A percentile compares a stretch with the other conserved stretches of the same genome.
These are phyloP conservation scores for Notolepis coatsorum DNA, from an alignment of 2,797 vertebrate species.

Conservation along the genomic window DNA sequence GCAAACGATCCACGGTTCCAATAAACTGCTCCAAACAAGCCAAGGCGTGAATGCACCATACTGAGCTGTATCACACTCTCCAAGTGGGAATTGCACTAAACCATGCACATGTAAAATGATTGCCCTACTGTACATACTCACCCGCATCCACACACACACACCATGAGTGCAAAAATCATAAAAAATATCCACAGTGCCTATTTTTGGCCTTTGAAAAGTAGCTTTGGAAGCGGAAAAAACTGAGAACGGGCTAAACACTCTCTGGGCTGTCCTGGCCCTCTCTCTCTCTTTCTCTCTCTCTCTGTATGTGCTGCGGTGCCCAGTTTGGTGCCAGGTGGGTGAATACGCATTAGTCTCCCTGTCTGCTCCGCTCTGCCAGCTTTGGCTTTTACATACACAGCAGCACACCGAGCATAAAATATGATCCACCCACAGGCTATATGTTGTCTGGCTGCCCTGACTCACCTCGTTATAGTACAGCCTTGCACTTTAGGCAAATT, in stretches of 20 bases:
- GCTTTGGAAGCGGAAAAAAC: not conserved
- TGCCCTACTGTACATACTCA: no score
- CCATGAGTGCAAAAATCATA: slow-evolving; percentile 4
- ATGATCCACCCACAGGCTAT: slow-evolving; percentile 69
- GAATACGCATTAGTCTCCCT: slow-evolving; percentile 67
- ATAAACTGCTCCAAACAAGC: no score
- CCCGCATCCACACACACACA: not conserved
- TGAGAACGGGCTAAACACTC: not conserved
- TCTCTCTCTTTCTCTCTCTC: no score
- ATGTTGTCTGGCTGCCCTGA: slow-evolving; percentile 55
- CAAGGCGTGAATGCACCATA: no score
- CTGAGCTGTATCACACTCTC: no score
- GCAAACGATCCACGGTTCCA: no score
- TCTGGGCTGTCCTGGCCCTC: slow-evolving; percentile 23
- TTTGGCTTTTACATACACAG: slow-evolving; percentile 60
- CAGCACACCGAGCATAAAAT: slow-evolving; percentile 63
- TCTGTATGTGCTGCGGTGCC: slow-evolving; percentile 33
- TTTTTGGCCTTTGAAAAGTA: slow-evolving; percentile 18
- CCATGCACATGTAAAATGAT: no score
- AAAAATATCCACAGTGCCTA: not conserved
- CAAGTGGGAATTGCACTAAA: no score
- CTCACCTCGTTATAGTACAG: slow-evolving; percentile 74
- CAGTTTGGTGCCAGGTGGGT: slow-evolving; percentile 59
- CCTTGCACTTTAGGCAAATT: slow-evolving; percentile 65
- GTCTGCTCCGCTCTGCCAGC: slow-evolving; percentile 59